A percentile compares a stretch with the other conserved stretches of the same genome.
Conservation (phyloP, 2,888 invertebrate genomes). For the Rhagonycha fulva region DNA sequence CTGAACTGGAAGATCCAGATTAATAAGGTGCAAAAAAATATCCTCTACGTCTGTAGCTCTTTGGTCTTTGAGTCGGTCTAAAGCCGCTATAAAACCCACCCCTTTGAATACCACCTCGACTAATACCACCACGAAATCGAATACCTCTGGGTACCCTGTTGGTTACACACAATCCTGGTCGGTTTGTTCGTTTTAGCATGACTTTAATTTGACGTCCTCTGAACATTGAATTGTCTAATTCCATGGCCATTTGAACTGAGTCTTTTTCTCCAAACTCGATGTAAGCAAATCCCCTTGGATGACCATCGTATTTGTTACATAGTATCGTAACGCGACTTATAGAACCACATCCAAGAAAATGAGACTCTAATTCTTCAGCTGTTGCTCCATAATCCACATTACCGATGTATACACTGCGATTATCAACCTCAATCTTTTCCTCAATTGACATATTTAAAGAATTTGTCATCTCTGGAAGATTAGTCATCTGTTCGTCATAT, state of each 20-base stretch:
- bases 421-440: constrained; percentile 97
- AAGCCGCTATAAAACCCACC: constrained; percentile 52
- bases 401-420: constrained; percentile 93
- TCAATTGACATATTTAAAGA: constrained; percentile 87
- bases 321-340: constrained; percentile 98
- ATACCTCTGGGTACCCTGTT: constrained; percentile 79
- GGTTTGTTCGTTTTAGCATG: constrained; percentile 95
- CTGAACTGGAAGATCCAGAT: constrained; percentile 47
- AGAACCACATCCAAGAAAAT: constrained; percentile 99
- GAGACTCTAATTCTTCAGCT: constrained; percentile 96
- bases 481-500: constrained; percentile 97
- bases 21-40: constrained; percentile 71
- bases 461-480: constrained; percentile 67
- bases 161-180: constrained; percentile 93
- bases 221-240: constrained; percentile 97
- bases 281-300: constrained; percentile 99
- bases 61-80: constrained; percentile 65
- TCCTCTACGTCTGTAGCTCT: constrained; percentile 70
- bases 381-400: constrained; percentile 99
- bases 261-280: constrained; percentile 98
- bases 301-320: constrained; percentile 98
- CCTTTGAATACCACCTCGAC: constrained; percentile 37
- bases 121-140: constrained; percentile 64
- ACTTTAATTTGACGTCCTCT: constrained; percentile 98
- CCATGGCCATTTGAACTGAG: constrained; percentile 95